phyloP scores from a whole-genome alignment of 2,113 vertebrate genomes.

The Sturnus vulgaris region DNA sequence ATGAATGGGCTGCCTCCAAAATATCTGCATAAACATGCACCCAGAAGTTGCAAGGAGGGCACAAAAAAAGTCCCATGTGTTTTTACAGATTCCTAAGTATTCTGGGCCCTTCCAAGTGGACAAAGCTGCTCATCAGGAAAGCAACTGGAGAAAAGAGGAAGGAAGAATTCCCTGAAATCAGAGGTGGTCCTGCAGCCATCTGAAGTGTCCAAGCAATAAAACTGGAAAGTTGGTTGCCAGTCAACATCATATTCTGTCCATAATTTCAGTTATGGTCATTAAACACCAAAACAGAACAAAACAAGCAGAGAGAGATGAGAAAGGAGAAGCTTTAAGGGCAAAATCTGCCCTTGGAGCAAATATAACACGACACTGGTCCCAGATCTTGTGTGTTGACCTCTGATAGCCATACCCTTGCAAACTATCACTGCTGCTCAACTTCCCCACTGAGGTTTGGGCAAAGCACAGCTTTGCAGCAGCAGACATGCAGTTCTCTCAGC shows the following conservation, averaged over 20 bases:
- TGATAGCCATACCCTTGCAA: background rate
- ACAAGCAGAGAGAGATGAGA: background rate
- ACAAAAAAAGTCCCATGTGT: background rate
- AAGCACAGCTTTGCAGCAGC: background rate
- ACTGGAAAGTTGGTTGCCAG: background rate
- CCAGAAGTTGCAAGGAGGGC: background rate
- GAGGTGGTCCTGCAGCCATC: background rate
- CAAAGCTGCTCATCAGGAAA: background rate
- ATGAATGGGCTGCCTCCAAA: accelerated
- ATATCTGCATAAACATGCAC: background rate
- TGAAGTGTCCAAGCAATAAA: background rate
- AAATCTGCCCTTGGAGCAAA: background rate
- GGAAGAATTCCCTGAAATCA: background rate
- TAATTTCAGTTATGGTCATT: conserved; percentile 18
- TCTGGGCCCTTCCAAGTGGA: background rate
- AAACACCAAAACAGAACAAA: background rate
- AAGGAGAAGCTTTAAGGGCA: background rate
- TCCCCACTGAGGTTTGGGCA: background rate
- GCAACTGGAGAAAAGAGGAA: background rate
- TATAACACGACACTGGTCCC: background rate
- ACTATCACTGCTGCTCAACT: background rate
- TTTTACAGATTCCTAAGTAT: background rate
- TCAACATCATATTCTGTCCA: background rate
- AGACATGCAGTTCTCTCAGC: background rate
- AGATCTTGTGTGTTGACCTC: background rate